Conservation (phyloP, 2,797 vertebrate species). For the Gastrophryne carolinensis region DNA sequence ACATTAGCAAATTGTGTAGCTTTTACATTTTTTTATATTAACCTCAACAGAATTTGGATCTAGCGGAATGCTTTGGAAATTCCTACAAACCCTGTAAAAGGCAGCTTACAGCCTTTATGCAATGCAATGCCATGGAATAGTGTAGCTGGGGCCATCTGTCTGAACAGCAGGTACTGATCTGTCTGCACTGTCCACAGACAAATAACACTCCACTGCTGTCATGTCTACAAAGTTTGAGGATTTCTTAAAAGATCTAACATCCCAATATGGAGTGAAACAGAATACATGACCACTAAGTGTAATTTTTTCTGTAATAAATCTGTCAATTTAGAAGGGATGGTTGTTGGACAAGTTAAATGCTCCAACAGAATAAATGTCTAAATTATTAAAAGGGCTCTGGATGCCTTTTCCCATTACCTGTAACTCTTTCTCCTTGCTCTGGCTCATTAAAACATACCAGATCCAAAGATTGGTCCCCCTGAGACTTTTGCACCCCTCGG, state of each 20-base stretch:
- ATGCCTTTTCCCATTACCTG: too few species aligned
- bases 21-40: conserved; percentile 68
- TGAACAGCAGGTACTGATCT: conserved; percentile 23
- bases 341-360: too few species aligned
- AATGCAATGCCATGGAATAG: conserved; percentile 4
- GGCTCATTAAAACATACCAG: too few species aligned
- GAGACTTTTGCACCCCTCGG: too few species aligned
- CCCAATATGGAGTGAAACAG: neutral
- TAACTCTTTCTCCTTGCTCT: too few species aligned
- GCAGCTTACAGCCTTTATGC: neutral
- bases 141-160: conserved; percentile 19
- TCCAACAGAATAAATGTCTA: too few species aligned
- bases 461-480: too few species aligned
- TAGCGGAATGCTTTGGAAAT: conserved; percentile 12
- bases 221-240: neutral
- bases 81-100: neutral
- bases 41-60: conserved; percentile 67
- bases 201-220: conserved; percentile 3
- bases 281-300: neutral
- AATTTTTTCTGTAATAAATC: neutral
- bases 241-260: neutral
- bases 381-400: too few species aligned
- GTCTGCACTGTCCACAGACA: neutral
- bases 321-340: too few species aligned
- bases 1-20: too few species aligned